Conservation (phyloP, 2,113 vertebrate genomes). For the Muntiacus reevesi region DNA sequence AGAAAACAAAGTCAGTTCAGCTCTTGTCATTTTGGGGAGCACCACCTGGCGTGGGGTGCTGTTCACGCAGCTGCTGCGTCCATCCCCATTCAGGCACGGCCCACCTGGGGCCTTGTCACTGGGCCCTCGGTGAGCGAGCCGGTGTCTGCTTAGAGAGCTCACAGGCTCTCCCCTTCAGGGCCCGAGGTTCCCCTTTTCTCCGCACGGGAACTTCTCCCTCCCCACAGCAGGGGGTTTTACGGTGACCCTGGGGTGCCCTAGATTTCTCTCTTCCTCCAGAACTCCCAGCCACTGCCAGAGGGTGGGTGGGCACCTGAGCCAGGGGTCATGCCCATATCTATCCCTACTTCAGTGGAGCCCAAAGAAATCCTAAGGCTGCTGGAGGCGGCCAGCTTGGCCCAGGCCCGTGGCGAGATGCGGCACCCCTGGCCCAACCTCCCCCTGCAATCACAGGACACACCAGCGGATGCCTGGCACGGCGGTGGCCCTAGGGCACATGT, state of each 20-base stretch:
- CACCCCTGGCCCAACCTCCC: not conserved
- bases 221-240: not conserved
- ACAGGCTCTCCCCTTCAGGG: not conserved
- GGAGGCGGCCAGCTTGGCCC: rapidly evolving
- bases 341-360: not conserved
- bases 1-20: not conserved
- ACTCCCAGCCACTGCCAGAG: not conserved
- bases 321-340: rapidly evolving
- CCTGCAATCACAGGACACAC: not conserved
- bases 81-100: not conserved
- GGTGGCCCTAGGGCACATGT: rapidly evolving
- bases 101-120: not conserved
- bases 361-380: not conserved
- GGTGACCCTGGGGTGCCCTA: not conserved
- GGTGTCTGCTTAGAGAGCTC: not conserved
- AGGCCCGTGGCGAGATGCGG: rapidly evolving
- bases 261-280: not conserved
- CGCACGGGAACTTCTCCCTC: not conserved
- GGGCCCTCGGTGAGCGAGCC: not conserved
- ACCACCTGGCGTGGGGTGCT: rapidly evolving
- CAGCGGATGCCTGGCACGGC: not conserved
- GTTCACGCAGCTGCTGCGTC: rapidly evolving
- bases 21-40: not conserved
- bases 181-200: not conserved
- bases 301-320: rapidly evolving